Evolutionary conservation across 2,888 invertebrate species (phyloP).

Genomic region (Dicyrtomina minuta): DNA sequence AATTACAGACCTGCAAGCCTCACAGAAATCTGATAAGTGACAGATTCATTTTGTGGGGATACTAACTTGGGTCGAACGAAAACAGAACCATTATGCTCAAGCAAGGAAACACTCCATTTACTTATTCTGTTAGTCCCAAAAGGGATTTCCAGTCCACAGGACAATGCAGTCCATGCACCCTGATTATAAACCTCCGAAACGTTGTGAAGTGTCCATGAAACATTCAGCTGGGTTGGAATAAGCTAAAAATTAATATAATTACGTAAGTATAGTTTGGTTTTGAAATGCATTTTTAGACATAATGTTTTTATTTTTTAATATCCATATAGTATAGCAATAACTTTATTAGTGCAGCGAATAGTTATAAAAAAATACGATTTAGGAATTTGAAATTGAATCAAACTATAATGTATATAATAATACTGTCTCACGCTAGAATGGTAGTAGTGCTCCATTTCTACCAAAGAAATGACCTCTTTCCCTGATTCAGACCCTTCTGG

Average conservation of each 20-base stretch:
- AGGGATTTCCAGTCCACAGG: slow-evolving; percentile 22
- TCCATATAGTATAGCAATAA: too few relatives aligned
- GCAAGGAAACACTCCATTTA: slow-evolving; percentile 20
- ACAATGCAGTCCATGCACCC: slow-evolving; percentile 19
- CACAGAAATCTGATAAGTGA: slow-evolving; percentile 27
- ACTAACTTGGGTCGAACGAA: slow-evolving; percentile 19
- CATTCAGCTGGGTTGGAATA: slow-evolving; percentile 13
- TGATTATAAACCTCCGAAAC: neutral
- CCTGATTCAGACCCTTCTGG: neutral
- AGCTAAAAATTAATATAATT: slow-evolving; percentile 7
- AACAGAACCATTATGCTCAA: neutral
- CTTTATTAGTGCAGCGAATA: too few relatives aligned
- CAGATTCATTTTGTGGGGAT: slow-evolving; percentile 20
- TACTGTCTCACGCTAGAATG: slow-evolving; percentile 17
- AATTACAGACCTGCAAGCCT: slow-evolving; percentile 15
- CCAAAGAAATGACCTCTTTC: neutral
- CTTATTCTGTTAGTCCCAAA: slow-evolving; percentile 13
- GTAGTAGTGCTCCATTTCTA: slow-evolving; percentile 5
- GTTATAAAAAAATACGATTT: too few relatives aligned
- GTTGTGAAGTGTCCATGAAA: slow-evolving; percentile 24
- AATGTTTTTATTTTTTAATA: too few relatives aligned
- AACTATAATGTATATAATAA: neutral
- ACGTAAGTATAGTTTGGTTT: too few relatives aligned
- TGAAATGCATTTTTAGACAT: too few relatives aligned
- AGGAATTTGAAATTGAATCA: too few relatives aligned